A percentile compares a stretch with the other conserved stretches of the same genome.
Evolutionary conservation across 2,797 vertebrate genomes (phyloP).

Genomic region (Margarornis squamiger): DNA sequence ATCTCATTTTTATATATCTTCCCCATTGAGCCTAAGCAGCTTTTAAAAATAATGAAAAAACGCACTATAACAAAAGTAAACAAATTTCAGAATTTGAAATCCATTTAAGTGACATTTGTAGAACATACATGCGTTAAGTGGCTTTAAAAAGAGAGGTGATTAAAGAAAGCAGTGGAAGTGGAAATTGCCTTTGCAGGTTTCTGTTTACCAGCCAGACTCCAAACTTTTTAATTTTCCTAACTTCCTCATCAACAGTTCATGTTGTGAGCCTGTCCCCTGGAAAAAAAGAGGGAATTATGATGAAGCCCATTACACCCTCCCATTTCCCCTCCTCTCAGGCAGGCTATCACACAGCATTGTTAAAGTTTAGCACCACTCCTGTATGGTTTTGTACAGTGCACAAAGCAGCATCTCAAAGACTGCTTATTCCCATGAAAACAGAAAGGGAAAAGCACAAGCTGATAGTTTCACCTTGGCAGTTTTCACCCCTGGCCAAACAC

Average conservation of each 20-base stretch:
- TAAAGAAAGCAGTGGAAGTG: not conserved
- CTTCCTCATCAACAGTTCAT: not conserved
- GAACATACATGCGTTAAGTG: not conserved
- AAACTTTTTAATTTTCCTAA: not conserved
- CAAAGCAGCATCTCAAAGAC: not conserved
- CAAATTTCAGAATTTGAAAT: not conserved
- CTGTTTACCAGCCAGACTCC: not conserved
- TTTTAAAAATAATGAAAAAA: not conserved
- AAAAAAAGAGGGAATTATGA: not conserved
- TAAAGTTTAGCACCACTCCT: not conserved
- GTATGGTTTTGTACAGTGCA: accelerated
- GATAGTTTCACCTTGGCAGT: not conserved
- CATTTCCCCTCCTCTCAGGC: not conserved
- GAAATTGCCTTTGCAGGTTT: not conserved
- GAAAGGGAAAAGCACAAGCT: not conserved
- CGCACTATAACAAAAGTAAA: not conserved
- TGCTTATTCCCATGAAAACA: not conserved
- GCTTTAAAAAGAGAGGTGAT: not conserved
- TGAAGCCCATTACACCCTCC: not conserved
- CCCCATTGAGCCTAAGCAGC: not conserved
- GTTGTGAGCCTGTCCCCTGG: not conserved
- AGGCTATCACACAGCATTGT: not conserved
- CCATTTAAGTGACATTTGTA: not conserved
- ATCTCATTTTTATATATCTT: not conserved
- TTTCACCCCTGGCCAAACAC: accelerated